These are phyloP conservation scores for Cremastinae sp. DNA, from an alignment of 2,888 invertebrate genomes.

Conservation along the genomic window DNA sequence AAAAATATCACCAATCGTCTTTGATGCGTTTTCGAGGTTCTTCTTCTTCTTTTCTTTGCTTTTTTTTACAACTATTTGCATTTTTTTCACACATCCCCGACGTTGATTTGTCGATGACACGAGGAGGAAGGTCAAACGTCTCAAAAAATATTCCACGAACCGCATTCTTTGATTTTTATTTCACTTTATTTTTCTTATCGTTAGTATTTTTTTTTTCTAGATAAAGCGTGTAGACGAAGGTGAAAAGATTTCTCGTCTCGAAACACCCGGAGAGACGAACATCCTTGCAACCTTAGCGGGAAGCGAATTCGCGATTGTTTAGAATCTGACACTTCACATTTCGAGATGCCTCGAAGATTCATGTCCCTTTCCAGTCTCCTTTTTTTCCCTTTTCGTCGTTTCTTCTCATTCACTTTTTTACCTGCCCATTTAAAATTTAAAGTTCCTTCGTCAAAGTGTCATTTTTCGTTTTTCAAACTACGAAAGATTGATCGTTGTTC, in stretches of 20 bases:
- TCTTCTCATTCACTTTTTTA: no score
- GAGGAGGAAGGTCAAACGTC: constrained; percentile 50
- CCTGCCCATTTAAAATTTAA: no score
- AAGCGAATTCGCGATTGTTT: constrained; percentile 22
- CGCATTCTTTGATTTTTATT: constrained; percentile 4
- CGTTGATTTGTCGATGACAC: constrained; percentile 44
- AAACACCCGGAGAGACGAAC: constrained; percentile 28
- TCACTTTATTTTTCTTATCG: constrained; percentile 18
- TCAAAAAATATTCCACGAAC: constrained; percentile 48
- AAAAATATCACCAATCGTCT: no score
- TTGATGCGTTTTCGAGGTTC: constrained; percentile 37
- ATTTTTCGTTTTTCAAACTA: no score
- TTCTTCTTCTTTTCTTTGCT: not conserved
- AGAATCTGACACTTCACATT: constrained; percentile 28
- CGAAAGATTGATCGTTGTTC: no score
- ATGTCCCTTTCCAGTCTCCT: not conserved
- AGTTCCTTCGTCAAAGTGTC: no score
- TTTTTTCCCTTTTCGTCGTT: constrained; percentile 18
- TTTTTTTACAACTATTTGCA: no score
- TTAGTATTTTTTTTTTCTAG: constrained; percentile 5
- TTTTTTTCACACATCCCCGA: constrained; percentile 32
- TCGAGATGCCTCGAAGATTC: not conserved
- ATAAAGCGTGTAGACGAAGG: constrained; percentile 3
- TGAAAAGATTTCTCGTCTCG: constrained; percentile 33
- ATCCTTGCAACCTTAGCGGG: constrained; percentile 6